Evolutionary conservation across 2,113 vertebrate species (phyloP).

Genomic region (Pseudolaguvia tuberculata): DNA sequence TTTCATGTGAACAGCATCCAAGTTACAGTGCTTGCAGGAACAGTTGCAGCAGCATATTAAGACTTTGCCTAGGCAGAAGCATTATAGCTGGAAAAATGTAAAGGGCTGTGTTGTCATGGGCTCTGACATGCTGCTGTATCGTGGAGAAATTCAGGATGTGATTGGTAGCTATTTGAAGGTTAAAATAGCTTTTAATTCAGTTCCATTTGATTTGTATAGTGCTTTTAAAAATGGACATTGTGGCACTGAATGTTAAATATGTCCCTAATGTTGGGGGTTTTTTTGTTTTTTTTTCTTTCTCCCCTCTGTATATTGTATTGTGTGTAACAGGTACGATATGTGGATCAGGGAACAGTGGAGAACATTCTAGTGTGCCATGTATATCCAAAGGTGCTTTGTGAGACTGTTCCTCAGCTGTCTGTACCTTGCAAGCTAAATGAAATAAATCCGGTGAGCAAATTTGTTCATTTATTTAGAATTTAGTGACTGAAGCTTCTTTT

Average conservation of each 20-base stretch:
- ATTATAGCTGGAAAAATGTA: constrained; percentile 82
- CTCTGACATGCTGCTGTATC: constrained; percentile 82
- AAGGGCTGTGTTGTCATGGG: constrained; percentile 83
- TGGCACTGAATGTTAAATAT: too few species aligned
- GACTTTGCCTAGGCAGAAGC: constrained; percentile 73
- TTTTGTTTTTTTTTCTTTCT: too few species aligned
- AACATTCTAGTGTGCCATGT: constrained; percentile 84
- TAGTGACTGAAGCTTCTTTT: not conserved
- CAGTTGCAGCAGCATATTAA: constrained; percentile 78
- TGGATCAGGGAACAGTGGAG: constrained; percentile 81
- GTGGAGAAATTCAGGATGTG: constrained; percentile 77
- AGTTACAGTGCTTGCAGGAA: constrained; percentile 68
- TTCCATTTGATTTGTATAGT: too few species aligned
- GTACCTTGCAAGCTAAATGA: constrained; percentile 80
- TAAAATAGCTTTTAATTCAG: not conserved
- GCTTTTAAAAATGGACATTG: too few species aligned
- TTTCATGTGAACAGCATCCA: constrained; percentile 62
- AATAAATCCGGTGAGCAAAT: constrained; percentile 72
- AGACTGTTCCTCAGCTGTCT: constrained; percentile 77
- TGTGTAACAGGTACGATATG: constrained; percentile 72
- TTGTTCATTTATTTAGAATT: not conserved
- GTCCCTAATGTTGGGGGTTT: too few species aligned
- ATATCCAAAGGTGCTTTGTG: constrained; percentile 77
- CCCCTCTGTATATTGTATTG: too few species aligned
- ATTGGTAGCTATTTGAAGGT: constrained; percentile 74